Percentiles rank a stretch among this genome's conserved stretches.
phyloP scores from a whole-genome alignment of 2,113 vertebrate genomes.

The Hipposideros armiger region DNA sequence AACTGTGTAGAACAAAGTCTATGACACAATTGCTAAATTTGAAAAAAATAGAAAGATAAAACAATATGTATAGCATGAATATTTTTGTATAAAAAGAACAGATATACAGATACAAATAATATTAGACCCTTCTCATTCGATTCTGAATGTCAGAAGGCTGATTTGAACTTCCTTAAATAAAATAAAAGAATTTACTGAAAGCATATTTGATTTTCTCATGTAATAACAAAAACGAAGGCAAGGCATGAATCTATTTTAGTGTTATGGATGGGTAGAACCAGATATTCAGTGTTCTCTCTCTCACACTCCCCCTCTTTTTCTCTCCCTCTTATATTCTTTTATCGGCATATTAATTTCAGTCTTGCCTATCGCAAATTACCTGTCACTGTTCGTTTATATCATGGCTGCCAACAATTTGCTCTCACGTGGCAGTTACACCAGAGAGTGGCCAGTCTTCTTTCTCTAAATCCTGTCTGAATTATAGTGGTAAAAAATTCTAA shows the following conservation, averaged over 20 bases:
- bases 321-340: background rate
- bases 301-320: background rate
- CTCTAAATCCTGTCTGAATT: background rate
- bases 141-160: background rate
- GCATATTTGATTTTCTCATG: background rate
- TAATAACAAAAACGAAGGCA: background rate
- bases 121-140: background rate
- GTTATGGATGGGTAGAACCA: background rate
- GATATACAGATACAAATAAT: background rate
- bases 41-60: background rate
- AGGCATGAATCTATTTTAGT: background rate
- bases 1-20: background rate
- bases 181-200: background rate
- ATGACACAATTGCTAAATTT: background rate
- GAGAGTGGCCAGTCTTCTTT: background rate
- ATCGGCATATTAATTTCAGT: background rate
- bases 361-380: background rate
- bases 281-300: background rate
- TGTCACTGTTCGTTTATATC: background rate
- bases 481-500: background rate
- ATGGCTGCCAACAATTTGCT: background rate
- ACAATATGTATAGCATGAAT: background rate
- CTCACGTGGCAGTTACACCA: background rate
- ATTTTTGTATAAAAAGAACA: background rate
- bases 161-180: background rate